Evolutionary conservation across 2,888 invertebrate genomes (phyloP), one percentile per base, ranked within the genome.

Genomic region (Drosophila suboccidentalis): DNA sequence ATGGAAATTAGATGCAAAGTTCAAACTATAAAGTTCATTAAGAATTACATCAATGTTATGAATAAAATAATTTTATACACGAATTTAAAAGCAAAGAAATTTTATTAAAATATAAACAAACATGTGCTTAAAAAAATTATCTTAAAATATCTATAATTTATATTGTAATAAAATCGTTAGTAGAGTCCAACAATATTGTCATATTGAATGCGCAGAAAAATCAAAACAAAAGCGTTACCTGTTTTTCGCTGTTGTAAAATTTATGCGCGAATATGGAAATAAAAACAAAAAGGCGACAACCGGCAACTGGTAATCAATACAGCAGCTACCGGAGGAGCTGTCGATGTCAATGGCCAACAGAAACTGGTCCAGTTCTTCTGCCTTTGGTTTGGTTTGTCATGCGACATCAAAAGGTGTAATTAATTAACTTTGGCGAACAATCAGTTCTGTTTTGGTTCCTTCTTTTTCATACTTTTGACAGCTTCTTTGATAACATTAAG

Each of bases 211-310:
- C 70, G 44, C 51, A 63, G 29, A 54, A 55, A 57, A 62, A 75
- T 66, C 75, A 75, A 75, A 80, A 80, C 81, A 80, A 78, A 80
- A 54, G 49, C 29, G 38, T 53, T 71, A 55, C 63, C 53, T 49
- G 61, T 65, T 60, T 76, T 70, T 41, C 26, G 22, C 34, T 26
- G 19, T 19, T 69, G 54, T 51, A 51, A 65, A 43, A 32, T 15
- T 64, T 55, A 63, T 57, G 53, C 41, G 68, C 78, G 75, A 83
- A 79, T 77, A 60, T 82, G 67, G 50, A 75, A 80, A 78, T 75
- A 75, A 84, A 82, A 82, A 82, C 82, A 83, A 80, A 81, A 73
- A 62, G 46, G 39, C 62, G 44, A 55, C 67, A 78, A 67, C 70
- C 68, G 81, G 70, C 71, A 57, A 67, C 15, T 17, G 34, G 41